Evolutionary conservation across 2,113 vertebrate genomes (phyloP).

Genomic region (Pachycephala philippinensis): DNA sequence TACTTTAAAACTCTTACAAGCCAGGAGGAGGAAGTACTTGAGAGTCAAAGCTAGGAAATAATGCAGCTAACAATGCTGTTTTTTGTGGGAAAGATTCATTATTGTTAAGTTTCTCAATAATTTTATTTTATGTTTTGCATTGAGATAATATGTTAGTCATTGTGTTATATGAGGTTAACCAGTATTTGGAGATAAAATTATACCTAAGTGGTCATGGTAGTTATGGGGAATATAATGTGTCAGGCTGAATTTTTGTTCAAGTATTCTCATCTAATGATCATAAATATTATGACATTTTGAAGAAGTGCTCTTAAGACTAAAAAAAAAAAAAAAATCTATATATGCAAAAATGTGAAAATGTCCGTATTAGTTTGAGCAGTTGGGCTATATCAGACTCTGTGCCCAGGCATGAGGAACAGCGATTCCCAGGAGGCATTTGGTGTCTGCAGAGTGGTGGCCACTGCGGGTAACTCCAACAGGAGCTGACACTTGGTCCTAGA

Average conservation of each 20-base stretch:
- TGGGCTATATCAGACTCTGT: neutral
- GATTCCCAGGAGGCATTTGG: neutral
- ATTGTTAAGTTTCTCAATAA: neutral
- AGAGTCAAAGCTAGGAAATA: conserved; percentile 38
- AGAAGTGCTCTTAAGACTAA: conserved; percentile 18
- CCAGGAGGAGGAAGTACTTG: conserved; percentile 38
- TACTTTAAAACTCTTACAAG: conserved; percentile 16
- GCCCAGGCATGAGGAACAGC: neutral
- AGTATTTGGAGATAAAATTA: neutral
- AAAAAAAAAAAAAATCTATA: neutral
- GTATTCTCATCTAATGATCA: conserved; percentile 10
- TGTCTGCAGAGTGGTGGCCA: neutral
- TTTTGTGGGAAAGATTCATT: neutral
- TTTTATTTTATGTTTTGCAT: neutral
- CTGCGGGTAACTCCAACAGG: neutral
- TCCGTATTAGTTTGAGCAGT: neutral
- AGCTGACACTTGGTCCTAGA: neutral
- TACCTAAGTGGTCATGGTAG: neutral
- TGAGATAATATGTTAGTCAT: neutral
- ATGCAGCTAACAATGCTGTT: neutral
- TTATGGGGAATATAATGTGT: neutral
- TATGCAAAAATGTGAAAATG: neutral
- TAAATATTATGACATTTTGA: conserved; percentile 58
- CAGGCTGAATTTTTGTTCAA: conserved; percentile 5
- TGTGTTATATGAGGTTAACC: neutral